phyloP scores from a whole-genome alignment of 2,113 vertebrate genomes.

The Pseudolaguvia tuberculata region DNA sequence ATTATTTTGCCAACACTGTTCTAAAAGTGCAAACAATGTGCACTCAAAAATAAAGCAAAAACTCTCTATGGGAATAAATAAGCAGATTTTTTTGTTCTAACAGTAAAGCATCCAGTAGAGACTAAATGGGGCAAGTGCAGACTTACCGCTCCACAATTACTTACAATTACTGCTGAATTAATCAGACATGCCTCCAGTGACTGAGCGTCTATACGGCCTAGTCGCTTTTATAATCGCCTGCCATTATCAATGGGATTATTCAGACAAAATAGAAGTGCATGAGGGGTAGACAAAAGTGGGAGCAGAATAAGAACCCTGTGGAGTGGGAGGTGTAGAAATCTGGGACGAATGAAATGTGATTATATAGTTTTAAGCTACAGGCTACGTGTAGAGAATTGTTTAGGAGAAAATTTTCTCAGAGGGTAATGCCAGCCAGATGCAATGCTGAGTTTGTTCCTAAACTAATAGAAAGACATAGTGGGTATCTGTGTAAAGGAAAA shows the following conservation, averaged over 20 bases:
- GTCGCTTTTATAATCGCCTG: conserved; percentile 39
- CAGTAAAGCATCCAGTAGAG: conserved; percentile 27
- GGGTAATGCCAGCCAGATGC: conserved; percentile 41
- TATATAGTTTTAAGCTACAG: conserved; percentile 51
- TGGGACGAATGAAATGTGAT: conserved; percentile 33
- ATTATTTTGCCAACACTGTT: background rate
- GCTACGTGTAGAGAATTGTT: conserved; percentile 51
- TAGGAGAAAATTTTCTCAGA: conserved; percentile 38
- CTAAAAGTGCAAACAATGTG: background rate
- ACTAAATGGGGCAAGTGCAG: conserved; percentile 12
- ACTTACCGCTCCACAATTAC: conserved; percentile 39
- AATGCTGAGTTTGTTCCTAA: conserved; percentile 28
- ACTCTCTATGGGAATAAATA: background rate
- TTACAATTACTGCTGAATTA: conserved; percentile 40
- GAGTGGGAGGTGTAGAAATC: background rate
- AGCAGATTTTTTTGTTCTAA: background rate
- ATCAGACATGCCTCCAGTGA: conserved; percentile 43
- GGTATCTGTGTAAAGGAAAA: background rate
- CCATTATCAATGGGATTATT: conserved; percentile 51
- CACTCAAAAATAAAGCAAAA: background rate
- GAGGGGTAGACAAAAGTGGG: conserved; percentile 10
- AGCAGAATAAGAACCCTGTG: background rate
- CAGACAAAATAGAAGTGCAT: conserved; percentile 7
- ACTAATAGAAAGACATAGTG: conserved; percentile 6
- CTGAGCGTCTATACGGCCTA: conserved; percentile 31